phyloP scores from a whole-genome alignment of 2,113 vertebrate genomes.

The Trogon surrucura region DNA sequence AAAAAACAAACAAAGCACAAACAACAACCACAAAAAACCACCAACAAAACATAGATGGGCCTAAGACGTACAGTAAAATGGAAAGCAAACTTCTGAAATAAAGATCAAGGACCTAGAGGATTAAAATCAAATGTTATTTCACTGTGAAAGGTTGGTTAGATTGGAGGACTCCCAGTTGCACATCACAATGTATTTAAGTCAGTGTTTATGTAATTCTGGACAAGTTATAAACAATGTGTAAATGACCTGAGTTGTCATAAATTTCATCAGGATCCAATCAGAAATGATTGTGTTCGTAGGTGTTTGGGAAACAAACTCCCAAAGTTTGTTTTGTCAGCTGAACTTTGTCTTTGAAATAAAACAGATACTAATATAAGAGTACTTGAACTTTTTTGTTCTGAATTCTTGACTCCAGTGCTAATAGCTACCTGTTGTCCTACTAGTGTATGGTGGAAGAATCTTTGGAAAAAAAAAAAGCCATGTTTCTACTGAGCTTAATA shows the following conservation, averaged over 20 bases:
- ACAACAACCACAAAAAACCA: no score
- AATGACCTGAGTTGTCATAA: neutral
- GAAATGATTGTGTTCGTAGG: neutral
- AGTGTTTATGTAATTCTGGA: constrained; percentile 4
- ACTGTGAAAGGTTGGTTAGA: neutral
- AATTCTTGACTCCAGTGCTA: neutral
- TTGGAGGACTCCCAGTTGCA: neutral
- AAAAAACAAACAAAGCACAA: no score
- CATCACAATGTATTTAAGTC: neutral
- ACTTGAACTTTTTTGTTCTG: neutral
- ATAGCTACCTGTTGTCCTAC: neutral
- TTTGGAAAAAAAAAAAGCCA: neutral
- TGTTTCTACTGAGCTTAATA: neutral
- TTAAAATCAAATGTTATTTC: neutral
- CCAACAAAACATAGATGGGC: neutral
- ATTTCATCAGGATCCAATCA: neutral
- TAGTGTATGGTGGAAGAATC: neutral
- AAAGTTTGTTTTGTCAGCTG: neutral
- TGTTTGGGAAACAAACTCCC: neutral
- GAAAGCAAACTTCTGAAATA: neutral
- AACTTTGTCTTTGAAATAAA: neutral
- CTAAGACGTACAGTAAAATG: neutral
- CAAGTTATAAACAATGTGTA: neutral
- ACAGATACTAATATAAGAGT: neutral
- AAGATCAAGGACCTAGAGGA: neutral